Conservation (phyloP, 2,888 invertebrate genomes). For the Germaria angustata region DNA sequence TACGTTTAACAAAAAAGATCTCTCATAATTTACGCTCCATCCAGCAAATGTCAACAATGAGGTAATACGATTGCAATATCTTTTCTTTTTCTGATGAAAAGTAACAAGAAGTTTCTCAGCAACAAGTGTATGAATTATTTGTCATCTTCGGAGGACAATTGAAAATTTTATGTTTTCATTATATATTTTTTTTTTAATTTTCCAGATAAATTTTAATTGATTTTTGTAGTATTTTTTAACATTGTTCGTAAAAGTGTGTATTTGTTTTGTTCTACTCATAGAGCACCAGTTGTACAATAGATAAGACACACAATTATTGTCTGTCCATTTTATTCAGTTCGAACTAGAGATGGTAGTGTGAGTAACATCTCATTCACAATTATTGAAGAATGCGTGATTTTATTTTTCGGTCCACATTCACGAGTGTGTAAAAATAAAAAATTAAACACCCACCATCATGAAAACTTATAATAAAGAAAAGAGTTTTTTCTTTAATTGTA, state of each 20-base stretch:
- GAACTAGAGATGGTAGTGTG: neutral
- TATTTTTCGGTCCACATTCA: no score
- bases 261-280: conserved; percentile 17
- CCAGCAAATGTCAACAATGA: conserved; percentile 57
- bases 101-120: conserved; percentile 26
- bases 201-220: conserved; percentile 57
- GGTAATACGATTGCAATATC: conserved; percentile 39
- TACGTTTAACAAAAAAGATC: neutral
- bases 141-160: conserved; percentile 19
- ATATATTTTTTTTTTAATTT: conserved; percentile 2
- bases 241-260: neutral
- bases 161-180: neutral
- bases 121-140: conserved; percentile 42
- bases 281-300: conserved; percentile 13
- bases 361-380: neutral
- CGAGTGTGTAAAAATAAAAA: no score
- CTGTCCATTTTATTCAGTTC: neutral
- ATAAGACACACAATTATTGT: conserved; percentile 11
- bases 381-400: no score
- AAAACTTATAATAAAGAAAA: no score
- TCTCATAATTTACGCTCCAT: conserved; percentile 1
- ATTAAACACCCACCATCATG: no score
- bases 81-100: conserved; percentile 33
- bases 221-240: conserved; percentile 41
- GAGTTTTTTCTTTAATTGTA: no score